phyloP scores from a whole-genome alignment of 2,797 vertebrate genomes.

The Champsocephalus esox region DNA sequence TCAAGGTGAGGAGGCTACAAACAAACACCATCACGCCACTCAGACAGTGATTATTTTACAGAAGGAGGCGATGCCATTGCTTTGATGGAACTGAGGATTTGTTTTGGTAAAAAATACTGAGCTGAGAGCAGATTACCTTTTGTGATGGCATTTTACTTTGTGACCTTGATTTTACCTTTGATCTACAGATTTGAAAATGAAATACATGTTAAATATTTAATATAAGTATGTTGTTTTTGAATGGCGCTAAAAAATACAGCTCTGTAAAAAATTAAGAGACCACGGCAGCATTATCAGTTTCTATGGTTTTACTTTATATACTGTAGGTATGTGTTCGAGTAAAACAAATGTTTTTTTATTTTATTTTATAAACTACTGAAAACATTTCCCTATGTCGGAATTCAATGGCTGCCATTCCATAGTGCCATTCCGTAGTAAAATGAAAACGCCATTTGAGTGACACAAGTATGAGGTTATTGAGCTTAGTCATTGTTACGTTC shows the following conservation, averaged over 20 bases:
- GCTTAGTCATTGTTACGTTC: background rate
- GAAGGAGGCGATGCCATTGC: conserved; percentile 4
- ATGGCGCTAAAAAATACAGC: too few species aligned
- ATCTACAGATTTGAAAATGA: background rate
- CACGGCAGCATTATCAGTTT: too few species aligned
- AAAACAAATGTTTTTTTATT: too few species aligned
- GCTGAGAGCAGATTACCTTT: background rate
- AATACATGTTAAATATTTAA: background rate
- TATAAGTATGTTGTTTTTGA: too few species aligned
- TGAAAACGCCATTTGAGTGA: background rate
- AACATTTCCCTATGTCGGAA: too few species aligned
- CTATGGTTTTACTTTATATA: too few species aligned
- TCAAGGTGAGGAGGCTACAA: conserved; percentile 47
- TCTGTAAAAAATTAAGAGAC: too few species aligned
- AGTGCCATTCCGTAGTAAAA: too few species aligned
- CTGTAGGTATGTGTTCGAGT: too few species aligned
- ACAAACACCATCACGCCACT: conserved; percentile 21
- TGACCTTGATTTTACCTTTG: background rate
- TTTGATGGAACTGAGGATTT: conserved; percentile 21
- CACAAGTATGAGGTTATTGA: background rate
- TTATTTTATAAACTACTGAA: too few species aligned
- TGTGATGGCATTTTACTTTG: conserved; percentile 6
- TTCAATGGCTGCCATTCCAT: too few species aligned
- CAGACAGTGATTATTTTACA: conserved; percentile 20
- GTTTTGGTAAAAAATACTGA: conserved; percentile 6